Evolutionary conservation across 2,888 invertebrate species (phyloP).

Genomic region (Graphium colonna): DNA sequence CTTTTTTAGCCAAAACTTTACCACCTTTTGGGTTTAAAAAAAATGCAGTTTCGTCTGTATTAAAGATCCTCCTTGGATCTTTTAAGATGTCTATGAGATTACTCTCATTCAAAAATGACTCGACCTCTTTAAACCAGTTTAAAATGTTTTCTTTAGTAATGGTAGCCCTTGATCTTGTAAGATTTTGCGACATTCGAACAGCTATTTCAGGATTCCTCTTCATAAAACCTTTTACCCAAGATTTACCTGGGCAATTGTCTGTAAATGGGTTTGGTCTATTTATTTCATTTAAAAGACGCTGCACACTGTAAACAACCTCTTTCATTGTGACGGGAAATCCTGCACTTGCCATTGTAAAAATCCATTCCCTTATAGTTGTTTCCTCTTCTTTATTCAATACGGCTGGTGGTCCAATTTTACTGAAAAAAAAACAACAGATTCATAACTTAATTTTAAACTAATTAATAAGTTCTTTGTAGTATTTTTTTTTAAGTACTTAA

Average conservation of each 20-base stretch:
- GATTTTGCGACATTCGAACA: background rate
- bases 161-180: background rate
- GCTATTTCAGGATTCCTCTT: background rate
- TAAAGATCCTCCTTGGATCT: background rate
- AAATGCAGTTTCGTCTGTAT: constrained; percentile 12
- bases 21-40: constrained; percentile 28
- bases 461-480: background rate
- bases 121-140: background rate
- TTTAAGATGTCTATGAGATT: background rate
- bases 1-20: constrained; percentile 29
- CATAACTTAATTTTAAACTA: too few species aligned
- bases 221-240: background rate
- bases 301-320: background rate
- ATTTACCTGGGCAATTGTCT: background rate
- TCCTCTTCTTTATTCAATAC: background rate
- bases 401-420: background rate
- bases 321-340: background rate
- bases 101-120: background rate
- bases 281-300: background rate
- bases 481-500: background rate
- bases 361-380: background rate
- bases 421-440: background rate
- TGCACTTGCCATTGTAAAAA: background rate
- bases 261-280: background rate
- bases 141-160: background rate